Evolutionary conservation across 2,888 invertebrate species (phyloP), one percentile per base, ranked within the genome.

Genomic region (Molorchus minor): DNA sequence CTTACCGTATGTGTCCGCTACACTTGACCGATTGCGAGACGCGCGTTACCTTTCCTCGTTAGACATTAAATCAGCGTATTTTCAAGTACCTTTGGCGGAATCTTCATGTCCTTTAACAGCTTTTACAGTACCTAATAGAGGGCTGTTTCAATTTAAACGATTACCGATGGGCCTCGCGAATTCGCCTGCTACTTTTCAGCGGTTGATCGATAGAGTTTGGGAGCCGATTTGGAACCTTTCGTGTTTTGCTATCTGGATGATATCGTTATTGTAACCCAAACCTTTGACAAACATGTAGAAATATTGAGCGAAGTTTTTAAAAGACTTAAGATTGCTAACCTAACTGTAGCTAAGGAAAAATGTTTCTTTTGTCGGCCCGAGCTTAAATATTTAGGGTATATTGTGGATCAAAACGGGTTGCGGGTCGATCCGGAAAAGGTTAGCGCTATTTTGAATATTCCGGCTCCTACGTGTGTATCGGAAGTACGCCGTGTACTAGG

Each of bases 331-430:
- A n/a, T 35, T 1, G 67, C 68, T 0, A 60, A 60, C 4, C 43
- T 71, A 2, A 72, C 68, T 0, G 40, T 80, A 0, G 72, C 71
- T 12, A 12, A 45, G 8, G 65, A 68, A 0, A 77, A 78, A 58
- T 69, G 68, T 52, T 1, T 57, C 0, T 73, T 75, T 56, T 71
- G 67, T 56, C 19, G 45, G 20, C 49, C 57, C 3, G 38, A 67
- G 20, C 20, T 79, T 1, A 64, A 67, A 35, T 76, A 73, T 55
- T 56, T 79, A 2, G 77, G 78, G 1, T 76, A 75, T 49, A 29
- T 75, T 0, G 72, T 79, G 2, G 66, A 71, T 44, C 20, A 40
- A 0, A 13, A 71, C 2, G 77, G 77, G 3, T 17, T 74, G 3
- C 41, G 57, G 0, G 58, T 65, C 0, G 67, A 75, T 30, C 56